phyloP scores from a whole-genome alignment of 2,113 vertebrate genomes.

The Sturnira hondurensis region DNA sequence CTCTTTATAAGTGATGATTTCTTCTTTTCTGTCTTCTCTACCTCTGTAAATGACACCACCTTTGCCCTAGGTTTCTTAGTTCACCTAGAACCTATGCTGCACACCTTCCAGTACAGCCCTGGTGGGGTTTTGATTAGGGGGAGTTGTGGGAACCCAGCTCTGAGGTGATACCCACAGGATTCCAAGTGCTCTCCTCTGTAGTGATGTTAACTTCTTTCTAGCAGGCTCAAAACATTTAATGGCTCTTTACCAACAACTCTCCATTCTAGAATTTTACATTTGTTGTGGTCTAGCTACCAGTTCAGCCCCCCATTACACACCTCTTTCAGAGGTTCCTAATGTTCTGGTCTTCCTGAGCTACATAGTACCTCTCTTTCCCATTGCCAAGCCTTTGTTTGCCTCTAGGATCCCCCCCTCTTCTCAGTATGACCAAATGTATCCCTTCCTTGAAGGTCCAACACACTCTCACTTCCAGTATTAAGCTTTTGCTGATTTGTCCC shows the following conservation, averaged over 20 bases:
- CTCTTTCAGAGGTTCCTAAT: not conserved
- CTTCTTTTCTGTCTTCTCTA: not conserved
- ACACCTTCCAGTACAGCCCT: not conserved
- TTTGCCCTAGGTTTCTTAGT: not conserved
- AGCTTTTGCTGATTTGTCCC: not conserved
- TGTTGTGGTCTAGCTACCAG: not conserved
- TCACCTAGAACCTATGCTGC: accelerated
- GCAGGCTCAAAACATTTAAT: not conserved
- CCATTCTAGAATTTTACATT: not conserved
- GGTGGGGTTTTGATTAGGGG: not conserved
- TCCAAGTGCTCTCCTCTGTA: not conserved
- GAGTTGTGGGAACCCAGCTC: not conserved
- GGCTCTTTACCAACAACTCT: not conserved
- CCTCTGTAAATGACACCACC: not conserved
- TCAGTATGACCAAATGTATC: not conserved
- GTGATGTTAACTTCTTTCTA: no score
- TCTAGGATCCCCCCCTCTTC: not conserved
- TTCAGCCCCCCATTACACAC: not conserved
- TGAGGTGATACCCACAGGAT: not conserved
- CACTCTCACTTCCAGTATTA: accelerated
- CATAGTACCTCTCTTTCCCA: not conserved
- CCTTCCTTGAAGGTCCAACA: not conserved
- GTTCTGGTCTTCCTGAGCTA: not conserved
- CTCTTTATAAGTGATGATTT: not conserved
- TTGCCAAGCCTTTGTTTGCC: not conserved